phyloP scores from a whole-genome alignment of 2,113 vertebrate genomes.

The Sardina pilchardus region DNA sequence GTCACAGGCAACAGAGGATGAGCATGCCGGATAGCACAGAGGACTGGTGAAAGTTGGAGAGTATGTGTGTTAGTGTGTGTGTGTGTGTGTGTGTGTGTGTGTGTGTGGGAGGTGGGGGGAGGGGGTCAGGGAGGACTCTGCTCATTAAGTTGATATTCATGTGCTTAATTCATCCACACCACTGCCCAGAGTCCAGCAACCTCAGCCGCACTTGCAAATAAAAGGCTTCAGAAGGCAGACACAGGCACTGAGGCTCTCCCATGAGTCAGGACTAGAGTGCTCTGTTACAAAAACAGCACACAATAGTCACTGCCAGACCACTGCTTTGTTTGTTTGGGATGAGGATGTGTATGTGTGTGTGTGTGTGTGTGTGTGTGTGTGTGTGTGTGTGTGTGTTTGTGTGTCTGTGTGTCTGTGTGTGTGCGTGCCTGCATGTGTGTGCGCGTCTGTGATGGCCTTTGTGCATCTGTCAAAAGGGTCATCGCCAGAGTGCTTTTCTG shows the following conservation, averaged over 20 bases:
- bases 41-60: background rate
- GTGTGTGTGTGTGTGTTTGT: background rate
- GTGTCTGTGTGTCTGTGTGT: background rate
- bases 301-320: background rate
- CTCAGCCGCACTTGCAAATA: background rate
- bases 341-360: background rate
- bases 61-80: background rate
- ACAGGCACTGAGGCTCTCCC: background rate
- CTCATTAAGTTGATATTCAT: slow-evolving; percentile 28
- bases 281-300: background rate
- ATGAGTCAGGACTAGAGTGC: background rate
- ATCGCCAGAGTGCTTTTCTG: slow-evolving; percentile 1
- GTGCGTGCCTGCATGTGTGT: background rate
- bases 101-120: slow-evolving; percentile 10
- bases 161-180: slow-evolving; percentile 20
- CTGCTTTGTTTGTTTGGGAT: background rate
- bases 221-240: background rate
- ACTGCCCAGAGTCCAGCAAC: slow-evolving; percentile 8
- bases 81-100: background rate
- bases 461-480: background rate
- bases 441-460: background rate
- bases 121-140: background rate
- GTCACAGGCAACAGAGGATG: background rate
- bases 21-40: background rate
- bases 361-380: background rate